Conservation (phyloP, 2,113 vertebrate genomes). For the Lamprotornis superbus region DNA sequence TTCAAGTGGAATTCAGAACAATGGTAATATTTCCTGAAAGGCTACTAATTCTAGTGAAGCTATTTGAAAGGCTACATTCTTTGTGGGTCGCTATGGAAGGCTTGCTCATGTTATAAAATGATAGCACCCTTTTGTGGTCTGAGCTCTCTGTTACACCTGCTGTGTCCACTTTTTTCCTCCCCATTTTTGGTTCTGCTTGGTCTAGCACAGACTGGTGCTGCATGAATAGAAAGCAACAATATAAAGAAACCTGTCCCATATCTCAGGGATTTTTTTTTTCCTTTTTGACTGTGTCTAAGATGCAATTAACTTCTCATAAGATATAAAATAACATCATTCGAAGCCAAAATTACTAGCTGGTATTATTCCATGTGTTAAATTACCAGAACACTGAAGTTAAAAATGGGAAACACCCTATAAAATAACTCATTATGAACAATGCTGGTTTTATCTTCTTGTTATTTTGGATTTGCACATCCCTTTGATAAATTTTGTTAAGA, state of each 20-base stretch:
- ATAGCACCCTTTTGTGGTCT: conserved; percentile 64
- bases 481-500: conserved; percentile 46
- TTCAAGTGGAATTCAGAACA: conserved; percentile 71
- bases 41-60: conserved; percentile 61
- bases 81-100: conserved; percentile 66
- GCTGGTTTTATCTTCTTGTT: conserved; percentile 48
- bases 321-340: conserved; percentile 57
- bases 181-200: conserved; percentile 59
- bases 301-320: conserved; percentile 62
- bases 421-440: conserved; percentile 62
- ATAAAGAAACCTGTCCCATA: conserved; percentile 43
- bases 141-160: conserved; percentile 60
- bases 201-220: conserved; percentile 30
- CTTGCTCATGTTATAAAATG: conserved; percentile 67
- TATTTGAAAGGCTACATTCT: conserved; percentile 71
- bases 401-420: conserved; percentile 65
- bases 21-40: conserved; percentile 71
- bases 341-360: conserved; percentile 58
- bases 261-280: not conserved
- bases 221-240: conserved; percentile 56
- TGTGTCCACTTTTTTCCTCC: conserved; percentile 35
- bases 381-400: conserved; percentile 50
- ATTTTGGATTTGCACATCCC: conserved; percentile 45
- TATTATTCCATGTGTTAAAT: conserved; percentile 65
- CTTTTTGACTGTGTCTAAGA: conserved; percentile 22